phyloP scores from a whole-genome alignment of 2,888 invertebrate species.

The Sicus ferrugineus region DNA sequence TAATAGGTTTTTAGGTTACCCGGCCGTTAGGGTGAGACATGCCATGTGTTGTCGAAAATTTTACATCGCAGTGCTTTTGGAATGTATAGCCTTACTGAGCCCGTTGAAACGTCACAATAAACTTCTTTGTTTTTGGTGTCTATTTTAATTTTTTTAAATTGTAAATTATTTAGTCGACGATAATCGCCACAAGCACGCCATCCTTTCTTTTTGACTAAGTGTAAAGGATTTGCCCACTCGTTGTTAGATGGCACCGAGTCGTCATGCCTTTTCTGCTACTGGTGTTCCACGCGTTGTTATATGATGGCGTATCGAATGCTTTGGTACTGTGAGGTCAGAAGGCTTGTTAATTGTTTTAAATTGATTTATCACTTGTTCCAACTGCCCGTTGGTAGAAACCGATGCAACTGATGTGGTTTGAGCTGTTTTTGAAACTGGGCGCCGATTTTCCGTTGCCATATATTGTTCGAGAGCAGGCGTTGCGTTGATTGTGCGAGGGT shows the following conservation, averaged over 20 bases:
- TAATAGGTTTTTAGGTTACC: constrained; percentile 28
- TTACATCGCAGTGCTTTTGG: constrained; percentile 14
- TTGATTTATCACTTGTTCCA: background rate
- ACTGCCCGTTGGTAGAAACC: background rate
- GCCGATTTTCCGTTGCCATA: constrained; percentile 27
- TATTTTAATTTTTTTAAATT: constrained; percentile 29
- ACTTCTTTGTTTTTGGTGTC: constrained; percentile 18
- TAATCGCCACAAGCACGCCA: constrained; percentile 39
- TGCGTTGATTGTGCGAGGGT: constrained; percentile 30
- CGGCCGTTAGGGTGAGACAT: constrained; percentile 33
- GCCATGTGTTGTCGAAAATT: constrained; percentile 28
- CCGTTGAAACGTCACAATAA: constrained; percentile 35
- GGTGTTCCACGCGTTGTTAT: constrained; percentile 37
- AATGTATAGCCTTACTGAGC: constrained; percentile 31
- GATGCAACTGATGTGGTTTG: background rate
- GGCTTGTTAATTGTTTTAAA: background rate
- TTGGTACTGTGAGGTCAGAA: constrained; percentile 21
- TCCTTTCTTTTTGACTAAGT: constrained; percentile 37
- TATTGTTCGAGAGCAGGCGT: background rate
- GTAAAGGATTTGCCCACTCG: constrained; percentile 38
- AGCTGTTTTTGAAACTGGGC: background rate
- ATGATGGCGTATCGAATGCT: constrained; percentile 33
- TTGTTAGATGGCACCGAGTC: constrained; percentile 37
- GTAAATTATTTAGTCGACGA: constrained; percentile 30
- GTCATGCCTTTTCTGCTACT: constrained; percentile 32